A percentile compares a stretch with the other conserved stretches of the same genome.
phyloP scores from a whole-genome alignment of 92 coral and sea anemone species.

The Parazoanthus atlanticus region DNA sequence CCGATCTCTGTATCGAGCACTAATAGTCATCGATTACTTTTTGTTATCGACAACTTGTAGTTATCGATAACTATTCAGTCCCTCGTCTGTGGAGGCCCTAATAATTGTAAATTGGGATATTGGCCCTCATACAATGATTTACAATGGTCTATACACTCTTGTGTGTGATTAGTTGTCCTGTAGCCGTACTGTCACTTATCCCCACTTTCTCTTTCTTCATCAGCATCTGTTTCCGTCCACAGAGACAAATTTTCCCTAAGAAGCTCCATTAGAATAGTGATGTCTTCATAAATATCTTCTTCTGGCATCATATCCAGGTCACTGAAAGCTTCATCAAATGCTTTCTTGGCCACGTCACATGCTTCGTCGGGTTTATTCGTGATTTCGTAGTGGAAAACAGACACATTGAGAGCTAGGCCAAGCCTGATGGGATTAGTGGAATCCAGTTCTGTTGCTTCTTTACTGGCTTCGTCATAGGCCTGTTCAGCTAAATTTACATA shows the following conservation, averaged over 20 bases:
- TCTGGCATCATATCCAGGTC: neutral
- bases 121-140: neutral
- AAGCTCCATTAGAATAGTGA: slow-evolving; percentile 3
- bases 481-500: neutral
- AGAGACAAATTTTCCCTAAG: slow-evolving; percentile 4
- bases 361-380: slow-evolving; percentile 55
- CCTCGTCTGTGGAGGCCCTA: no score
- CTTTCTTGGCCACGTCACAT: slow-evolving; percentile 77
- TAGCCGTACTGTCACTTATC: neutral
- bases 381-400: slow-evolving; percentile 93
- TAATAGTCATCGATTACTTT: no score
- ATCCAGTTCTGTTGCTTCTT: slow-evolving; percentile 15
- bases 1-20: no score
- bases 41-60: no score
- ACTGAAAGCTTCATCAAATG: slow-evolving; percentile 11
- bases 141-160: neutral
- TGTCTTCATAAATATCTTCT: slow-evolving; percentile 14
- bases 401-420: slow-evolving; percentile 88
- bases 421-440: slow-evolving; percentile 88
- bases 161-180: neutral
- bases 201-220: neutral
- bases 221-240: slow-evolving; percentile 1
- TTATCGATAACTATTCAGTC: no score
- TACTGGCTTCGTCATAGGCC: neutral
- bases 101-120: no score